A percentile compares a stretch with the other conserved stretches of the same genome.
These are phyloP conservation scores for Ommatoiulus sabulosus DNA, from an alignment of 2,888 invertebrate species.

Conservation along the genomic window DNA sequence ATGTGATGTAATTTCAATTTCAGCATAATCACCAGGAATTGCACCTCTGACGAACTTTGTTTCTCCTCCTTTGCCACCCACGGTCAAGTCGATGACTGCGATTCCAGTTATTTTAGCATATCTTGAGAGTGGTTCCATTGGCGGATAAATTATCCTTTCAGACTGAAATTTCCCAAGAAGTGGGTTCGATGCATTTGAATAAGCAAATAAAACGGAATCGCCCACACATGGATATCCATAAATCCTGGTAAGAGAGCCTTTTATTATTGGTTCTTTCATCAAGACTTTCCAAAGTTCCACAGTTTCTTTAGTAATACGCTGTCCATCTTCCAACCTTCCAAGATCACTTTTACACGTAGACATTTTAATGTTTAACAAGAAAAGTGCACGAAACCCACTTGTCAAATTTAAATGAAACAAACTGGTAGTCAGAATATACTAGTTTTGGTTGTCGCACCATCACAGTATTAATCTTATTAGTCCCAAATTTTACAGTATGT, in stretches of 20 bases:
- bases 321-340: background rate
- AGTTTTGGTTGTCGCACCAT: background rate
- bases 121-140: background rate
- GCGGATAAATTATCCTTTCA: background rate
- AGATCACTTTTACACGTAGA: background rate
- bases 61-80: background rate
- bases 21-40: conserved; percentile 29
- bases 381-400: background rate
- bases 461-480: background rate
- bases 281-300: background rate
- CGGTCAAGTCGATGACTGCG: background rate
- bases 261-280: background rate
- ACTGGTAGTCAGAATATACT: background rate
- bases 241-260: conserved; percentile 1
- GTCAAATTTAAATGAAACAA: background rate
- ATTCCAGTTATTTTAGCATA: background rate
- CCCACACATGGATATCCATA: conserved; percentile 4
- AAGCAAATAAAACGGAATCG: background rate
- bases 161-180: conserved; percentile 9
- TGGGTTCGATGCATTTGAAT: background rate
- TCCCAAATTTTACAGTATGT: no score
- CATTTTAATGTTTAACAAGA: background rate
- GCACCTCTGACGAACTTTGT: conserved; percentile 16
- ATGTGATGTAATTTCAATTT: conserved; percentile 23
- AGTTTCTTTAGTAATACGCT: background rate